Percentiles rank a stretch among this genome's conserved stretches.
Conservation (phyloP, 2,113 vertebrate genomes). For the Rhea americana region DNA sequence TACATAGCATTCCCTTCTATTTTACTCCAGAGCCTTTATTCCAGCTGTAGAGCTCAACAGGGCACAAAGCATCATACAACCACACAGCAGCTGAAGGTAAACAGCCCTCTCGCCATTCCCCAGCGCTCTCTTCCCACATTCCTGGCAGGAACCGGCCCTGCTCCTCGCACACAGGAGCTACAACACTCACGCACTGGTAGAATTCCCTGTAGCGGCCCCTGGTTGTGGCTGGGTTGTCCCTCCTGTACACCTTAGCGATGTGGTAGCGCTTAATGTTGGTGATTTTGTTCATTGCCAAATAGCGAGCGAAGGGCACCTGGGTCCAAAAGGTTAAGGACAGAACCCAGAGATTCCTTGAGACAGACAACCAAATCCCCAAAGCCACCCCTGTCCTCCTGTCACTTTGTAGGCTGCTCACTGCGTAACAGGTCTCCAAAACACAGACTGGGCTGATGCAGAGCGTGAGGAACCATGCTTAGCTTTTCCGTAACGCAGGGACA, state of each 20-base stretch:
- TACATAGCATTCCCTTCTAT: neutral
- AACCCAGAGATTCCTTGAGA: accelerated
- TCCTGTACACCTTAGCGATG: slow-evolving; percentile 93
- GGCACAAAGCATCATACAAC: neutral
- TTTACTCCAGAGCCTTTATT: neutral
- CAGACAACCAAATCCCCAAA: neutral
- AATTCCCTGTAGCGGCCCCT: slow-evolving; percentile 93
- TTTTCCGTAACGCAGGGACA: neutral
- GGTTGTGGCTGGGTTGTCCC: slow-evolving; percentile 93
- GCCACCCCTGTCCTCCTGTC: accelerated
- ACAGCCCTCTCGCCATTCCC: accelerated
- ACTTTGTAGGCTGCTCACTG: accelerated
- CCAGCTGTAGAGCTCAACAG: neutral
- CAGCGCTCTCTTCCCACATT: neutral
- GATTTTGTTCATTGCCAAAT: slow-evolving; percentile 95
- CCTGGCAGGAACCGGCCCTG: neutral
- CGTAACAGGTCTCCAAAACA: neutral
- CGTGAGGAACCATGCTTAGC: accelerated
- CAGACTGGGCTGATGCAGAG: neutral
- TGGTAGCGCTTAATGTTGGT: slow-evolving; percentile 96
- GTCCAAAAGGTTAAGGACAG: slow-evolving; percentile 72
- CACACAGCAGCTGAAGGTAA: neutral
- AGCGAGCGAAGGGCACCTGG: slow-evolving; percentile 95
- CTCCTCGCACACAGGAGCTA: accelerated
- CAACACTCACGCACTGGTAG: slow-evolving; percentile 92